A percentile compares a stretch with the other conserved stretches of the same genome.
phyloP scores from a whole-genome alignment of 2,113 vertebrate genomes.

The Stegastes partitus region DNA sequence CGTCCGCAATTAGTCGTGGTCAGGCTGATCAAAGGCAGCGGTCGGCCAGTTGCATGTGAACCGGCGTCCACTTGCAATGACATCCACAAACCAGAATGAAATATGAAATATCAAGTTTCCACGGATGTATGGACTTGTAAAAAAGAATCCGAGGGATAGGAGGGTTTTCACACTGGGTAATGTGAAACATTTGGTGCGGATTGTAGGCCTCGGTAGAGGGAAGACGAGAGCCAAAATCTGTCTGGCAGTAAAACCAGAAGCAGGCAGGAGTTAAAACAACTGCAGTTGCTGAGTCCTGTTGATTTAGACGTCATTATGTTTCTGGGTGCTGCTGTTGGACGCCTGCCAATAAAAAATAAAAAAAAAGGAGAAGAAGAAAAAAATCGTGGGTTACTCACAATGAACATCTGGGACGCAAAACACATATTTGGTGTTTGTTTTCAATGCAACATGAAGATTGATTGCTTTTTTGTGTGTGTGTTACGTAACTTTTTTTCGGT shows the following conservation, averaged over 20 bases:
- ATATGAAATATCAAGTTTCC: constrained; percentile 99
- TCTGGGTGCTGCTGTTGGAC: constrained; percentile 48
- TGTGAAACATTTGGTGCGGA: constrained; percentile 99
- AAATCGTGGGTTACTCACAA: too few relatives aligned
- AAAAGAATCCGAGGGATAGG: constrained; percentile 96
- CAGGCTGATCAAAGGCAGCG: constrained; percentile 95
- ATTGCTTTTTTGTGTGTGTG: too few relatives aligned
- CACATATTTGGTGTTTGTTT: too few relatives aligned
- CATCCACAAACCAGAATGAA: constrained; percentile 99
- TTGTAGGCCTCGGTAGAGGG: constrained; percentile 91
- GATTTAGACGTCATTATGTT: constrained; percentile 88
- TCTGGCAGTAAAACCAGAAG: constrained; percentile 91
- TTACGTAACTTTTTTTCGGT: too few relatives aligned
- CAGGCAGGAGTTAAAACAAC: constrained; percentile 88
- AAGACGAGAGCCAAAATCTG: constrained; percentile 88
- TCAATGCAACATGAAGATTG: too few relatives aligned
- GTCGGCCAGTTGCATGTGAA: constrained; percentile 97
- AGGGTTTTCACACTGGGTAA: constrained; percentile 99
- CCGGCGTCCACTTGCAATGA: constrained; percentile 95
- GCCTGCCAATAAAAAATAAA: too few relatives aligned
- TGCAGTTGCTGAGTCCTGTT: constrained; percentile 82
- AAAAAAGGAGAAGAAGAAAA: too few relatives aligned
- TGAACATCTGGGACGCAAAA: too few relatives aligned
- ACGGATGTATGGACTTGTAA: constrained; percentile 98
- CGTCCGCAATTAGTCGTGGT: constrained; percentile 97